Conservation (phyloP, 37 sponge, comb jelly and placozoan species). For the Amphimedon queenslandica region DNA sequence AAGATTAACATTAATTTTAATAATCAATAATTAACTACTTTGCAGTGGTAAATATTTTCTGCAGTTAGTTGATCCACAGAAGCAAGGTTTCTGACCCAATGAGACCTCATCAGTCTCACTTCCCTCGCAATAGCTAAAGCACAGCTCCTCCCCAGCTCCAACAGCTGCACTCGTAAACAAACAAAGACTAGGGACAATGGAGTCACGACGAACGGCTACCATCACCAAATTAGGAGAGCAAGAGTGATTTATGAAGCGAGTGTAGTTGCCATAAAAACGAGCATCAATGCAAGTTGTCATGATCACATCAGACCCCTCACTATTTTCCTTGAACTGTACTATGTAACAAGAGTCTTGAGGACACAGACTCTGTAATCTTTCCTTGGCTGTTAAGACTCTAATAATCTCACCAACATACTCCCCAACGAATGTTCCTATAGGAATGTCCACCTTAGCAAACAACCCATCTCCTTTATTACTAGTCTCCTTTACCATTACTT, state of each 20-base stretch:
- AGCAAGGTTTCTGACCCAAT: conserved; percentile 36
- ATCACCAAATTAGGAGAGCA: conserved; percentile 75
- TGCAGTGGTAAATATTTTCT: conserved; percentile 55
- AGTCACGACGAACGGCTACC: conserved; percentile 61
- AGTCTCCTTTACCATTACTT: conserved; percentile 33
- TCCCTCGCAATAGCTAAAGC: conserved; percentile 56
- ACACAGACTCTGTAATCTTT: conserved; percentile 18
- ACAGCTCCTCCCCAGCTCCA: conserved; percentile 50
- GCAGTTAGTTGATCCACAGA: conserved; percentile 58
- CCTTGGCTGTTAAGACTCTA: conserved; percentile 28
- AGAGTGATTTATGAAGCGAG: conserved; percentile 84
- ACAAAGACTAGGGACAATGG: conserved; percentile 71
- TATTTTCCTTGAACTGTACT: conserved; percentile 56
- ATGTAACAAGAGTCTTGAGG: conserved; percentile 44
- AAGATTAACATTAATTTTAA: no score
- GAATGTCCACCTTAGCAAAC: conserved; percentile 20
- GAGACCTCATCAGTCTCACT: neutral
- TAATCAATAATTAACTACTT: no score
- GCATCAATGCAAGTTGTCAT: conserved; percentile 83
- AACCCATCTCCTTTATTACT: conserved; percentile 76
- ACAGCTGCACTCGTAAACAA: conserved; percentile 63
- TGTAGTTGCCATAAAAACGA: conserved; percentile 50
- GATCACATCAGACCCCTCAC: neutral
- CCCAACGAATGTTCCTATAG: conserved; percentile 67
- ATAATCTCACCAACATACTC: conserved; percentile 90